A percentile compares a stretch with the other conserved stretches of the same genome.
Evolutionary conservation across 2,113 vertebrate species (phyloP).

Genomic region (Oryzias woworae): DNA sequence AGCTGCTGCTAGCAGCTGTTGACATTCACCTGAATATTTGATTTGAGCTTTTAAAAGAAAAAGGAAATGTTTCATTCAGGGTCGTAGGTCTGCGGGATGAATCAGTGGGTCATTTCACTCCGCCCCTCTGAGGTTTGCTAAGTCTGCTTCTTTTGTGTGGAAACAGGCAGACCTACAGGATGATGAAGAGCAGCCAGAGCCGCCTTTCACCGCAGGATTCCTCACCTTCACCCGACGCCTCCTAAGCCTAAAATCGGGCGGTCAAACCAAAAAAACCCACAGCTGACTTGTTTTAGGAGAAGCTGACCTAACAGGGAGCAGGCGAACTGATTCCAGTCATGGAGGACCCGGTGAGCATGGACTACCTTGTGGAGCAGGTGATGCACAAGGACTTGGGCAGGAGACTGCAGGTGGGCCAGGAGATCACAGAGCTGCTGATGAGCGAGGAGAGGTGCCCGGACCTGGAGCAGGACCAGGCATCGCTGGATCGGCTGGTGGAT

Average conservation of each 20-base stretch:
- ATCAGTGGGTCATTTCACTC: no score
- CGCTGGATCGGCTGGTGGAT: conserved; percentile 93
- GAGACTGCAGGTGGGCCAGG: conserved; percentile 91
- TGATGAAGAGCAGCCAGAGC: not conserved
- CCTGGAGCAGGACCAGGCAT: conserved; percentile 90
- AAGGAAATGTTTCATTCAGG: no score
- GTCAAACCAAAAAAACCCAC: no score
- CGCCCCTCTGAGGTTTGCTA: no score
- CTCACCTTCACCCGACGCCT: not conserved
- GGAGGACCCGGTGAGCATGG: conserved; percentile 84
- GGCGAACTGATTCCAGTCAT: conserved; percentile 57
- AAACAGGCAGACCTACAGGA: not conserved
- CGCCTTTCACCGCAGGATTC: not conserved
- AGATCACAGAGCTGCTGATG: conserved; percentile 87
- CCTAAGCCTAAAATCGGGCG: no score
- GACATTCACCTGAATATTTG: no score
- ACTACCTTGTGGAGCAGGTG: conserved; percentile 88
- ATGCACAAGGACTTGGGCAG: conserved; percentile 92
- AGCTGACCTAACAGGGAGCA: no score
- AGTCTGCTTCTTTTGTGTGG: no score
- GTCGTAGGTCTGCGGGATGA: no score
- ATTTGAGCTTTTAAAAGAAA: no score
- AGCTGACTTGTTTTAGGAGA: no score
- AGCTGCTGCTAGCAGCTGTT: no score
- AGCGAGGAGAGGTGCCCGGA: conserved; percentile 85